Percentiles rank a stretch among this genome's conserved stretches.
Evolutionary conservation across 2,113 vertebrate genomes (phyloP).

Genomic region (Anser cygnoides): DNA sequence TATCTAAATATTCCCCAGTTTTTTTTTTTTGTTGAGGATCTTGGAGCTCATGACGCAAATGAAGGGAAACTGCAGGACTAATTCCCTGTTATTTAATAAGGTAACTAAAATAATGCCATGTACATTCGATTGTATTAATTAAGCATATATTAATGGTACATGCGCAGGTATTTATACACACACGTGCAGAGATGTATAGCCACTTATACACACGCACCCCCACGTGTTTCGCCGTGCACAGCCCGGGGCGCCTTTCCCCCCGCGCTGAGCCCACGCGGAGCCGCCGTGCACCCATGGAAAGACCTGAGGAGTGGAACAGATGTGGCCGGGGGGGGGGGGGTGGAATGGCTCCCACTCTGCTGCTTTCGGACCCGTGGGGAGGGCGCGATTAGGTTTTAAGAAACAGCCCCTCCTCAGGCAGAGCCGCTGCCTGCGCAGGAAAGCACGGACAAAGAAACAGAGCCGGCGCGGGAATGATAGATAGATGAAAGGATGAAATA

Average conservation of each 20-base stretch:
- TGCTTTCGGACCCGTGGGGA: not conserved
- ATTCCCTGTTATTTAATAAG: not conserved
- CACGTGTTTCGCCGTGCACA: too few relatives aligned
- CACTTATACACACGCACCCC: not conserved
- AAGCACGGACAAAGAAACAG: not conserved
- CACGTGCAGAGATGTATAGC: not conserved
- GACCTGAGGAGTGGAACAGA: not conserved
- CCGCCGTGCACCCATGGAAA: not conserved
- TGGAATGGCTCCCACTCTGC: not conserved
- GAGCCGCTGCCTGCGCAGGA: not conserved
- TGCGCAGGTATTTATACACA: too few relatives aligned
- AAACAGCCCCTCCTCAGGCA: not conserved
- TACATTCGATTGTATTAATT: not conserved
- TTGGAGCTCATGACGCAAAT: not conserved
- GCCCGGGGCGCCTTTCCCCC: too few relatives aligned
- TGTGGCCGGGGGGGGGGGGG: rapidly evolving
- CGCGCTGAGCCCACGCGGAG: rapidly evolving
- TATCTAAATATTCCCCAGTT: not conserved
- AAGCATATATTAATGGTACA: rapidly evolving
- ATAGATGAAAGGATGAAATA: not conserved
- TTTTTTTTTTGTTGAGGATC: not conserved
- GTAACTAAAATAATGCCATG: not conserved
- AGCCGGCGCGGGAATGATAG: not conserved
- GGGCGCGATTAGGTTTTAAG: not conserved
- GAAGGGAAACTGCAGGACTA: not conserved